A percentile compares a stretch with the other conserved stretches of the same genome.
These are phyloP conservation scores for Cordilura impudica DNA, from an alignment of 2,888 invertebrate genomes.

Conservation along the genomic window DNA sequence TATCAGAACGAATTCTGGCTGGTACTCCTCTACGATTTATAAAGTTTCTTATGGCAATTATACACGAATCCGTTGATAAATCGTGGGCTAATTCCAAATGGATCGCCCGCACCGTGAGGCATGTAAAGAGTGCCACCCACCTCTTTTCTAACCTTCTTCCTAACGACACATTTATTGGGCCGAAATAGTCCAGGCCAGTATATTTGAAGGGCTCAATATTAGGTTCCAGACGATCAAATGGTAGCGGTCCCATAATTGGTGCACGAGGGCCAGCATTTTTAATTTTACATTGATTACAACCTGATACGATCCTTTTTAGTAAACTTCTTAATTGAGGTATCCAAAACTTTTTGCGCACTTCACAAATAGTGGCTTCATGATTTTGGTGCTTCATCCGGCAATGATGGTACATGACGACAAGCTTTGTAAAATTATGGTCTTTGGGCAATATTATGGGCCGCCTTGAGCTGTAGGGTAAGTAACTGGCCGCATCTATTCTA, in stretches of 20 bases:
- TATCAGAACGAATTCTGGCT: conserved; percentile 51
- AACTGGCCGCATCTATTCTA: not conserved
- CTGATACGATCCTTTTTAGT: not conserved
- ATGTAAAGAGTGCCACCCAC: conserved; percentile 62
- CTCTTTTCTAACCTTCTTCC: conserved; percentile 44
- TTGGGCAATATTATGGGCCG: conserved; percentile 53
- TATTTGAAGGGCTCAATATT: conserved; percentile 24
- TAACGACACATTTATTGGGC: conserved; percentile 34
- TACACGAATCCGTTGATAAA: conserved; percentile 43
- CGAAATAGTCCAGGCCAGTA: conserved; percentile 44
- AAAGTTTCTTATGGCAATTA: conserved; percentile 51
- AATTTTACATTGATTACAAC: conserved; percentile 29
- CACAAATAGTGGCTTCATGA: conserved; percentile 27
- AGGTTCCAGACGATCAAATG: conserved; percentile 31
- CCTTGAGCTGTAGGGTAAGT: conserved; percentile 33
- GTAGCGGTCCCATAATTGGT: conserved; percentile 58
- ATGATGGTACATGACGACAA: conserved; percentile 32
- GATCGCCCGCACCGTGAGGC: conserved; percentile 53
- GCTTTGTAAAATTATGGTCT: conserved; percentile 38
- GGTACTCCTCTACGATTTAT: conserved; percentile 59
- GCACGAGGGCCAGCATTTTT: conserved; percentile 27
- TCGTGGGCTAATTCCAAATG: conserved; percentile 43
- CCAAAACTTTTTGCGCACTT: conserved; percentile 12
- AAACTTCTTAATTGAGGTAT: conserved; percentile 12
- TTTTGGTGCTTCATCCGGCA: conserved; percentile 54